These are phyloP conservation scores for Deilephila porcellus DNA, from an alignment of 2,888 invertebrate genomes.

Conservation along the genomic window DNA sequence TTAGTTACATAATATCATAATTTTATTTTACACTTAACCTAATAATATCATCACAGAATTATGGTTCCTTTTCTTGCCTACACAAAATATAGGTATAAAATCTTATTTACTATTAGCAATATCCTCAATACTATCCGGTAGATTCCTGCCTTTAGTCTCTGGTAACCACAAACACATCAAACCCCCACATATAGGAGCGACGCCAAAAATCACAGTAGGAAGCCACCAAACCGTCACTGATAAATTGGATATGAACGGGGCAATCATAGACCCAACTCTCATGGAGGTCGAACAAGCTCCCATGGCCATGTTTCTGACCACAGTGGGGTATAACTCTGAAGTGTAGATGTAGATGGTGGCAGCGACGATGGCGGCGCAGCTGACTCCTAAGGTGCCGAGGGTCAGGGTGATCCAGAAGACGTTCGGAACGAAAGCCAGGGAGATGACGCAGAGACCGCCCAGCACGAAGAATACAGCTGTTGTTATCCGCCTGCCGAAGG, in stretches of 20 bases:
- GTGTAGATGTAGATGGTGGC: slow-evolving; percentile 93
- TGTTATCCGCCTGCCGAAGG: slow-evolving; percentile 87
- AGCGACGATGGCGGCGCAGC: slow-evolving; percentile 91
- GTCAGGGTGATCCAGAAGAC: slow-evolving; percentile 83
- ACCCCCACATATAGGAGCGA: slow-evolving; percentile 87
- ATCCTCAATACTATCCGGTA: slow-evolving; percentile 86
- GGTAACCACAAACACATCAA: slow-evolving; percentile 88
- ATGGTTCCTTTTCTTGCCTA: neutral
- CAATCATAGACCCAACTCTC: slow-evolving; percentile 92
- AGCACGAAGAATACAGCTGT: slow-evolving; percentile 84
- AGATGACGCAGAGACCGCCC: slow-evolving; percentile 86
- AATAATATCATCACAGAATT: slow-evolving; percentile 32
- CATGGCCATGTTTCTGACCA: slow-evolving; percentile 93
- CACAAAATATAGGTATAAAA: neutral
- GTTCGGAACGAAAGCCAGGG: slow-evolving; percentile 83
- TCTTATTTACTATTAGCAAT: neutral
- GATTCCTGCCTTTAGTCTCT: slow-evolving; percentile 89
- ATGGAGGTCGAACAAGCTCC: slow-evolving; percentile 93
- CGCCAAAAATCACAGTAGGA: slow-evolving; percentile 89
- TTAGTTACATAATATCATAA: neutral
- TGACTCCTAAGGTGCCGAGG: slow-evolving; percentile 90
- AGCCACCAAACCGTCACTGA: slow-evolving; percentile 82
- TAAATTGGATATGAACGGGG: slow-evolving; percentile 91
- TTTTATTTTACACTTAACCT: slow-evolving; percentile 9
- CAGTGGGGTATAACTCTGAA: slow-evolving; percentile 95